These are phyloP conservation scores for Paramormyrops kingsleyae DNA, from an alignment of 2,113 vertebrate species.

Conservation along the genomic window DNA sequence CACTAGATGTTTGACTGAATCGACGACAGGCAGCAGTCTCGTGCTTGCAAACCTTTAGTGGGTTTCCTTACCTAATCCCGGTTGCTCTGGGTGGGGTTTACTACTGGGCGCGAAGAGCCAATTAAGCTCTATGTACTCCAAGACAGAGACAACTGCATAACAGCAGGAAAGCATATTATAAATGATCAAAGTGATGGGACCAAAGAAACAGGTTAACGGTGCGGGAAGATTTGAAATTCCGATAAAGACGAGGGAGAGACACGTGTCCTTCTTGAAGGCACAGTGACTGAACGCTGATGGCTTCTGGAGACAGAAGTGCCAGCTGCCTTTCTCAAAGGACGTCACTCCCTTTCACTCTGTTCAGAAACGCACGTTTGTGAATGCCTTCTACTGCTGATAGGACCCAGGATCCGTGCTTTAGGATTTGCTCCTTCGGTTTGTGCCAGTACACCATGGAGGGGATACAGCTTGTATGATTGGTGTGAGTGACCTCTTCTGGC, in stretches of 20 bases:
- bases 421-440: neutral
- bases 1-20: neutral
- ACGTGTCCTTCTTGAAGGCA: neutral
- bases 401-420: neutral
- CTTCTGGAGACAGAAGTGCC: neutral
- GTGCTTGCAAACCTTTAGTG: neutral
- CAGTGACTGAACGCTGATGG: neutral
- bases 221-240: neutral
- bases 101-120: neutral
- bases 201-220: neutral
- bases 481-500: neutral
- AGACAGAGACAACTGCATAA: neutral
- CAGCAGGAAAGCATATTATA: neutral
- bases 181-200: neutral
- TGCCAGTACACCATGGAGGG: neutral
- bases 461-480: neutral
- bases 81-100: neutral
- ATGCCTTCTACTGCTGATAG: neutral
- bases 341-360: neutral
- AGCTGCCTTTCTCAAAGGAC: neutral
- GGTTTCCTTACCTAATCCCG: neutral
- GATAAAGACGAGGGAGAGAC: neutral
- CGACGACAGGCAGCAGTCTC: neutral
- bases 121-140: neutral
- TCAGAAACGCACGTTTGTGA: neutral